phyloP scores from a whole-genome alignment of 2,888 invertebrate species.

The Caenorhabditis sulstoni region DNA sequence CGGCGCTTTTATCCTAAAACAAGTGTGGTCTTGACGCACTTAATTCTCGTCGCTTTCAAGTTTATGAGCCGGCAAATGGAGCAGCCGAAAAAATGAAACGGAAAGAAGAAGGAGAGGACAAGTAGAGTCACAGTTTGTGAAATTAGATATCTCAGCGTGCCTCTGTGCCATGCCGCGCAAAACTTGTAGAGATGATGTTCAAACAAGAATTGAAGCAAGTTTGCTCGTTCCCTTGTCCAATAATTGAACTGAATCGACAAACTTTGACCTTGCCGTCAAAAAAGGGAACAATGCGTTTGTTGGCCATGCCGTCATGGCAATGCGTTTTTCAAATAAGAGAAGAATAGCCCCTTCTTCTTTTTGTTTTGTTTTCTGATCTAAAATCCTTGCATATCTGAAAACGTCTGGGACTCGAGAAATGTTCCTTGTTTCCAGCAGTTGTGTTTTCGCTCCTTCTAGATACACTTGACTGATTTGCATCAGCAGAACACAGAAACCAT shows the following conservation, averaged over 20 bases:
- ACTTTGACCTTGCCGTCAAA: slow-evolving; percentile 17
- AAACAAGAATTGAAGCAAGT: slow-evolving; percentile 6
- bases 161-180: slow-evolving; percentile 6
- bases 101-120: slow-evolving; percentile 4
- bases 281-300: not conserved
- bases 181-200: slow-evolving; percentile 43
- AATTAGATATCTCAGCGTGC: slow-evolving; percentile 45
- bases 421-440: slow-evolving; percentile 8
- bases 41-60: slow-evolving; percentile 10
- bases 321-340: not conserved
- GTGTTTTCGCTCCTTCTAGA: slow-evolving; percentile 7
- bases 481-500: not conserved
- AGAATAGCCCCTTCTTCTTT: slow-evolving; percentile 13
- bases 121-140: slow-evolving; percentile 38
- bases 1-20: too few species aligned
- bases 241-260: slow-evolving; percentile 13
- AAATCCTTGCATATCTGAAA: slow-evolving; percentile 4
- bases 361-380: slow-evolving; percentile 7
- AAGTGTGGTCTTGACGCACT: not conserved
- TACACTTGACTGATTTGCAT: slow-evolving; percentile 32
- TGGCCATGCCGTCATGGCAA: not conserved
- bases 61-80: slow-evolving; percentile 42
- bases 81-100: slow-evolving; percentile 20
- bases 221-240: not conserved
- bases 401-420: slow-evolving; percentile 11